Percentiles rank a stretch among this genome's conserved stretches.
Conservation (phyloP, 2,888 invertebrate genomes). For the Erynnis tages region DNA sequence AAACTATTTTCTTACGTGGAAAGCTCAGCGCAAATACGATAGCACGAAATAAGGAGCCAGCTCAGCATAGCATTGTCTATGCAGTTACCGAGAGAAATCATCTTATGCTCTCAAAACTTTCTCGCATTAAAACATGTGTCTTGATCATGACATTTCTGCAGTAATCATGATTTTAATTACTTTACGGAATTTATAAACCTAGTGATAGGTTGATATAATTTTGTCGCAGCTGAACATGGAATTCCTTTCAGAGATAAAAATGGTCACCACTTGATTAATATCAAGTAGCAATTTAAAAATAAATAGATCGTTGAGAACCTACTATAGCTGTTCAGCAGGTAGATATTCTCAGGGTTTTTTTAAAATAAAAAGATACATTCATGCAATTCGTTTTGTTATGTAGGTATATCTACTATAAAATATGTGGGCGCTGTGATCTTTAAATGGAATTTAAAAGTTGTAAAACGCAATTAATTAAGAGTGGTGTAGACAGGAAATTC, state of each 20-base stretch:
- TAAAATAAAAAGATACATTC: not conserved
- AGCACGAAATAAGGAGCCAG: not conserved
- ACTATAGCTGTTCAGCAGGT: too few species aligned
- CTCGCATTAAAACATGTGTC: slow-evolving; percentile 38
- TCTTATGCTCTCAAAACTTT: slow-evolving; percentile 40
- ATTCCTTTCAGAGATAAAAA: too few species aligned
- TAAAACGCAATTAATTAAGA: slow-evolving; percentile 26
- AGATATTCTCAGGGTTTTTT: too few species aligned
- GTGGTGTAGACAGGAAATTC: slow-evolving; percentile 31
- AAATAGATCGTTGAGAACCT: too few species aligned
- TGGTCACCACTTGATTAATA: too few species aligned
- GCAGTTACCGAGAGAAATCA: slow-evolving; percentile 24
- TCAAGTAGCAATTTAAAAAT: too few species aligned
- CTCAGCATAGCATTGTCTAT: not conserved
- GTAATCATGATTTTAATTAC: not conserved
- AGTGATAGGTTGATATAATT: too few species aligned
- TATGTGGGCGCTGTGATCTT: slow-evolving; percentile 19
- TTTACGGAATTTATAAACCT: too few species aligned
- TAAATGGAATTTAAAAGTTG: slow-evolving; percentile 25
- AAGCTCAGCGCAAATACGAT: not conserved
- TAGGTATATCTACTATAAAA: slow-evolving; percentile 6
- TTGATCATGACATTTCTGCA: slow-evolving; percentile 15
- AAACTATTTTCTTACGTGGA: not conserved
- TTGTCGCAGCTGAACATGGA: too few species aligned
- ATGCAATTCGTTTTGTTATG: slow-evolving; percentile 10